These are phyloP conservation scores for Sipha flava DNA, from an alignment of 1,140 invertebrate species.

Conservation along the genomic window DNA sequence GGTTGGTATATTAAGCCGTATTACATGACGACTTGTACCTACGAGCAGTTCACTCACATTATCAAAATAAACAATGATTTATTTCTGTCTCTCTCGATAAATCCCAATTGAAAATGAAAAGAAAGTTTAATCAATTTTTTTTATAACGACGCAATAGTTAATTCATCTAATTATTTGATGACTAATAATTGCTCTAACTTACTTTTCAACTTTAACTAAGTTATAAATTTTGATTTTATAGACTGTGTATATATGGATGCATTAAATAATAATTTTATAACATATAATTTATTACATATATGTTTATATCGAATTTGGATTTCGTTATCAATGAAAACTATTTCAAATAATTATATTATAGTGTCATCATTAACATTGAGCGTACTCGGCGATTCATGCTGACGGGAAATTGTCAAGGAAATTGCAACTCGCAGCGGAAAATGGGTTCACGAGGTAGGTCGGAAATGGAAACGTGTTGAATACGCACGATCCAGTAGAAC, in stretches of 20 bases:
- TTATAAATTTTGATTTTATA: neutral
- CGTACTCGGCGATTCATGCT: neutral
- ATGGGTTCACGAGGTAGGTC: conserved; percentile 1
- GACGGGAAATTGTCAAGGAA: conserved; percentile 24
- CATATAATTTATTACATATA: too few relatives aligned
- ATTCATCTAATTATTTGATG: neutral
- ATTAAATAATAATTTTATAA: too few relatives aligned
- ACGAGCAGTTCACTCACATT: too few relatives aligned
- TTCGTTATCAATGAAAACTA: neutral
- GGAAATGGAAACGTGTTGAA: conserved; percentile 31
- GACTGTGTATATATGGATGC: neutral
- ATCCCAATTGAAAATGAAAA: too few relatives aligned
- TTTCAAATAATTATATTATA: neutral
- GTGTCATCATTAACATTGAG: neutral
- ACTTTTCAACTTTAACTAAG: too few relatives aligned
- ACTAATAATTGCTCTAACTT: neutral
- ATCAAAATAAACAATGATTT: too few relatives aligned
- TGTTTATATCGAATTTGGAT: neutral
- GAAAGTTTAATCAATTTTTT: too few relatives aligned
- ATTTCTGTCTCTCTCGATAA: too few relatives aligned
- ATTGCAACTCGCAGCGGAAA: conserved; percentile 15
- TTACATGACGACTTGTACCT: too few relatives aligned
- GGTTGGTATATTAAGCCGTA: too few relatives aligned
- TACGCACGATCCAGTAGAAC: neutral
- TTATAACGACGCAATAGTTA: too few relatives aligned